phyloP scores from a whole-genome alignment of 2,797 vertebrate genomes.

The Allobates femoralis region DNA sequence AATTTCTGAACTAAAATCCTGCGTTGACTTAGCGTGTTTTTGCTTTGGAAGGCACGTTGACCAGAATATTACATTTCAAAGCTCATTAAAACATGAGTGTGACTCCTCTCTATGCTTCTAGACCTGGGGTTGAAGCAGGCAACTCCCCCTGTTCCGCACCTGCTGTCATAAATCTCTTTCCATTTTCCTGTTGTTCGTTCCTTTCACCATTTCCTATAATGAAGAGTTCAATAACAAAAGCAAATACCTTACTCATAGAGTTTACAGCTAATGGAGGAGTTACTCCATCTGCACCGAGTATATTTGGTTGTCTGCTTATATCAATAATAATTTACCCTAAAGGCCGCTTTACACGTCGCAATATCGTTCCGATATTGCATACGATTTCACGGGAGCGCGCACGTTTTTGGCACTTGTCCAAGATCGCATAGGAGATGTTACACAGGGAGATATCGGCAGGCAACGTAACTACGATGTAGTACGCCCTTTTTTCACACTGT shows the following conservation, averaged over 20 bases:
- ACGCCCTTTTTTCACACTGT: too few relatives aligned
- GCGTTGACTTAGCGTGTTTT: neutral
- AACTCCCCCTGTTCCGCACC: neutral
- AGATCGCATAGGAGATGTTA: too few relatives aligned
- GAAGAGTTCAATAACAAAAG: neutral
- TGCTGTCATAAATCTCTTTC: conserved; percentile 23
- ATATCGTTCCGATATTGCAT: too few relatives aligned
- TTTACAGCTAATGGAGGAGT: neutral
- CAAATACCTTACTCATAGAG: neutral
- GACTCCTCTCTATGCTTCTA: neutral
- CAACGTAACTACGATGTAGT: too few relatives aligned
- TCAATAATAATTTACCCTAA: neutral
- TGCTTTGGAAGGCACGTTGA: neutral
- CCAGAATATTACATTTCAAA: neutral
- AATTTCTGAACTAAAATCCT: neutral
- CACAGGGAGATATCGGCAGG: too few relatives aligned
- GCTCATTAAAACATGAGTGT: neutral
- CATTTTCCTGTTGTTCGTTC: conserved; percentile 20
- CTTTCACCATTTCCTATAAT: neutral
- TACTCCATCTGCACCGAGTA: neutral
- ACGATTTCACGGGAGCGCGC: too few relatives aligned
- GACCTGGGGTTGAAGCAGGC: neutral
- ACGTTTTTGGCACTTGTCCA: too few relatives aligned
- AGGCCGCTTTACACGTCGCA: too few relatives aligned
- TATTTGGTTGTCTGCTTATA: neutral